These are phyloP conservation scores for Cebuella pygmaea DNA, from an alignment of 2,797 vertebrate species.

Conservation along the genomic window DNA sequence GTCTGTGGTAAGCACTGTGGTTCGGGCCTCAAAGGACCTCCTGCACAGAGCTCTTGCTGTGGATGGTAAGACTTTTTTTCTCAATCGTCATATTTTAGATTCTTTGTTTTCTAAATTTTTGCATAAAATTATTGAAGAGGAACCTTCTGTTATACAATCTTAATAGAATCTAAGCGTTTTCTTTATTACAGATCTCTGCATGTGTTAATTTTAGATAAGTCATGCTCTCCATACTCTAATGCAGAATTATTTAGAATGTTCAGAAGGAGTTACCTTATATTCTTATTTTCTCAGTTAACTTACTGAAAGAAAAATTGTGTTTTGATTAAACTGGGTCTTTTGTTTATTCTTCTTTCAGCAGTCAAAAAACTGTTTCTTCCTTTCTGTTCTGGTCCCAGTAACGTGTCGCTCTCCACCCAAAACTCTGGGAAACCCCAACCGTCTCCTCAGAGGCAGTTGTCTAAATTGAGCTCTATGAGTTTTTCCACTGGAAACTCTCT, in stretches of 20 bases:
- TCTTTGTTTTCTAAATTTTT: not conserved
- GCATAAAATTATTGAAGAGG: not conserved
- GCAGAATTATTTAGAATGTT: conserved; percentile 11
- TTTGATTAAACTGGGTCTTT: conserved; percentile 23
- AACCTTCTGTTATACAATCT: not conserved
- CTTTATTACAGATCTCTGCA: not conserved
- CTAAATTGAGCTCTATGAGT: not conserved
- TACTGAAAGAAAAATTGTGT: conserved; percentile 13
- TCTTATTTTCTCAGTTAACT: conserved; percentile 28
- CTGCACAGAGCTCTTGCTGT: conserved; percentile 98
- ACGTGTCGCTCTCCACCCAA: not conserved
- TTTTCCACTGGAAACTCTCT: not conserved
- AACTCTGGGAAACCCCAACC: not conserved
- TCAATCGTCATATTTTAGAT: not conserved
- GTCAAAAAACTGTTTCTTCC: not conserved
- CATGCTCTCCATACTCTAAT: not conserved
- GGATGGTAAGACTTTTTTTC: conserved; percentile 90
- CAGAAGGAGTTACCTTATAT: not conserved
- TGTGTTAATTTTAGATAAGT: not conserved
- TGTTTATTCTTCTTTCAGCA: not conserved
- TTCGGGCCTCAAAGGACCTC: conserved; percentile 96
- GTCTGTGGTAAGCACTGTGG: conserved; percentile 97
- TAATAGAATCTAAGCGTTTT: not conserved
- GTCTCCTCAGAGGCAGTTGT: not conserved
- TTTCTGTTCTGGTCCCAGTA: not conserved